Evolutionary conservation across 2,797 vertebrate genomes (phyloP).

Genomic region (Anguilla obscura): DNA sequence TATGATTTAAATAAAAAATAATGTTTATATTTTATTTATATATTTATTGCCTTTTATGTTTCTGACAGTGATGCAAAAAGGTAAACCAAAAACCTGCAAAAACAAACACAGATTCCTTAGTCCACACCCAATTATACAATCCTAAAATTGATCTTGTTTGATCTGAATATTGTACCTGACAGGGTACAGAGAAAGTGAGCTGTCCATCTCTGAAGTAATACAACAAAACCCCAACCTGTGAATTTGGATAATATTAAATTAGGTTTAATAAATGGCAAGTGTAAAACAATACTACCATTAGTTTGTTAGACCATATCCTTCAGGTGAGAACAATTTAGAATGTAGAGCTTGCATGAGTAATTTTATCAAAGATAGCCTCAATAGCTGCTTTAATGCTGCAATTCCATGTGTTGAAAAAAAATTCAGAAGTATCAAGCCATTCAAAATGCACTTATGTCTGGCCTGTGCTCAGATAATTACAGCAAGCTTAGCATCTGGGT

Average conservation of each 20-base stretch:
- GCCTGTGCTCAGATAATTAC: not conserved
- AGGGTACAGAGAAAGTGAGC: not conserved
- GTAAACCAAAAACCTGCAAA: not conserved
- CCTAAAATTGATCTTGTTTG: not conserved
- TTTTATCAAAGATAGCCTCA: not conserved
- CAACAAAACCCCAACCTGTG: not conserved
- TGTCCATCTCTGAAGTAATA: not conserved
- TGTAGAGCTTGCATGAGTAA: not conserved
- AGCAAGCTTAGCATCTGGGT: not conserved
- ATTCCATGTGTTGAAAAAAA: not conserved
- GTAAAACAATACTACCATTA: not conserved
- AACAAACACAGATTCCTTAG: not conserved
- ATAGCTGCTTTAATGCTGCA: not conserved
- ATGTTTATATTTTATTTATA: not conserved
- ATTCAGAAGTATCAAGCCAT: not conserved
- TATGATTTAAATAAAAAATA: not conserved
- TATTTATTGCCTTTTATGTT: not conserved
- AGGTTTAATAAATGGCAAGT: not conserved
- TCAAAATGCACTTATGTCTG: not conserved
- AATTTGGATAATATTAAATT: no score
- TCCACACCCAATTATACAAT: not conserved
- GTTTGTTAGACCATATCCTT: conserved; percentile 3
- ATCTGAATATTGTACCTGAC: not conserved
- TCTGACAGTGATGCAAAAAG: not conserved
- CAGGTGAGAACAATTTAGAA: not conserved